Evolutionary conservation across 2,888 invertebrate genomes (phyloP), one percentile per base, ranked within the genome.

Genomic region (Chirona hameri): DNA sequence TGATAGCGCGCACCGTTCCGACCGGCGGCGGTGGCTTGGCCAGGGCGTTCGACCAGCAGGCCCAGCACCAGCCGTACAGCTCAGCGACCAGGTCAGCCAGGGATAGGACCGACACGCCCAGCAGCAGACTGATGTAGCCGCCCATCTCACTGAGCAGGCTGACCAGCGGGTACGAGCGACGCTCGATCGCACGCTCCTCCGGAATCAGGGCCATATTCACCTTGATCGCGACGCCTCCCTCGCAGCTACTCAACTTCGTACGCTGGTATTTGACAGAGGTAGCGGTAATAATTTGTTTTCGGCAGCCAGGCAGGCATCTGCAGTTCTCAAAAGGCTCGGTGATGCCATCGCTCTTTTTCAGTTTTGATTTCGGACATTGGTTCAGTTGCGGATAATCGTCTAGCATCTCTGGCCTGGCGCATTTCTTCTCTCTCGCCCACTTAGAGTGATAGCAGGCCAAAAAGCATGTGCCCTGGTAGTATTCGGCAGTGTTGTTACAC

Each of bases 121-220:
- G 72, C 31, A 72, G 72, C 0, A 72, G 29, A 12, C 72, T 31
- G 31, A 31, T 15, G 31, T 18, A 31, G 72, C 72, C 72, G 72
- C 18, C 72, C 72, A 72, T 72, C 72, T 72, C 72, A 31, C 72
- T 72, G 9, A 72, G 31, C 29, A 72, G 31, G 31, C 72, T 72
- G 31, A 7, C 5, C 14, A 31, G 31, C 12, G 15, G 72, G 72
- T 72, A 72, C 1, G 72, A 72, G 31, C 2, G 72, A 0, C 5
- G 29, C 72, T 72, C 72, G 27, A 39, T 39, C 12, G 27, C 65
- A 5, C n/a, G 12, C 65, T 69, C 27, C 29, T 69, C 65, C 9
- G 65, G 65, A 5, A 29, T 69, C 65, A 0, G 12, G 4, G 27
- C 27, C 27, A 69, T 69, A 9, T 15, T 15, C 5, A 69, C 10